Evolutionary conservation across 2,797 vertebrate genomes (phyloP).

Genomic region (Megalops cyprinoides): DNA sequence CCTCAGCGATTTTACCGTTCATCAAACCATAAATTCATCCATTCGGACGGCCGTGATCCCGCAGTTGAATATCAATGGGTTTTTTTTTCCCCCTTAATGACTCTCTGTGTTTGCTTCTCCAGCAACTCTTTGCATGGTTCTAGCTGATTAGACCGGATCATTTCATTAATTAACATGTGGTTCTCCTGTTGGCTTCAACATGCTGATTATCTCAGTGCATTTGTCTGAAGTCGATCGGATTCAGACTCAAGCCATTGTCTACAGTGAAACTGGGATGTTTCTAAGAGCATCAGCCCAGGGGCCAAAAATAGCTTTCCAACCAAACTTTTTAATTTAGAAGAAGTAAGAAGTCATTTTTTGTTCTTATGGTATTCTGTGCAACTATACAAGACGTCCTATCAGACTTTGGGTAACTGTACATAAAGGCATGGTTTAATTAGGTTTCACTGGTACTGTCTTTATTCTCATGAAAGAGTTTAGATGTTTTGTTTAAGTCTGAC

Average conservation of each 20-base stretch:
- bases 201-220: constrained; percentile 78
- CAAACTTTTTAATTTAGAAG: too few species aligned
- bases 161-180: constrained; percentile 99
- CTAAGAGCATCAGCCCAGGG: constrained; percentile 70
- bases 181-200: constrained; percentile 92
- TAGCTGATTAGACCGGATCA: constrained; percentile 96
- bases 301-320: constrained; percentile 64
- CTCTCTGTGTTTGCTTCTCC: constrained; percentile 87
- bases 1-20: constrained; percentile 88
- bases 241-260: constrained; percentile 85
- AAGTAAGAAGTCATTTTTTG: constrained; percentile 41
- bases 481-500: too few species aligned
- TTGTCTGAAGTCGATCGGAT: constrained; percentile 86
- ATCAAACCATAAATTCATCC: constrained; percentile 93
- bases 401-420: too few species aligned
- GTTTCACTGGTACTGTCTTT: too few species aligned
- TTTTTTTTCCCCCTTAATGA: constrained; percentile 86
- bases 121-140: constrained; percentile 92
- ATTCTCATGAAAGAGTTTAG: too few species aligned
- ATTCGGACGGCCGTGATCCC: constrained; percentile 83
- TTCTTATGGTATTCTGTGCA: too few species aligned
- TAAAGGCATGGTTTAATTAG: too few species aligned
- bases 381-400: too few species aligned
- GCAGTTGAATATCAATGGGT: constrained; percentile 94
- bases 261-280: constrained; percentile 81